Evolutionary conservation across 2,888 invertebrate species (phyloP), one percentile per base, ranked within the genome.

Genomic region (Agriotes lineatus): DNA sequence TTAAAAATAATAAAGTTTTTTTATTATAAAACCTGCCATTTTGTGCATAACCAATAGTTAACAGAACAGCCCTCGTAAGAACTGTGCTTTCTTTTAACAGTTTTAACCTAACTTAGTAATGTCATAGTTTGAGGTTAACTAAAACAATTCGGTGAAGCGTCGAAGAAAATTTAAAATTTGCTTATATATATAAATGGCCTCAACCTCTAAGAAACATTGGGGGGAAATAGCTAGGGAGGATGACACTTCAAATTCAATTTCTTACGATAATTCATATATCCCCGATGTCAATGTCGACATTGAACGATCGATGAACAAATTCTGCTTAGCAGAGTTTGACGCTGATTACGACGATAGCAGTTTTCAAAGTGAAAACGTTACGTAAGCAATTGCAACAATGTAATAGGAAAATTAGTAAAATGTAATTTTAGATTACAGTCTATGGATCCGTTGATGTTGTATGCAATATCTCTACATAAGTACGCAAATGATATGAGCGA

Each of bases 391-490:
- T n/a, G n/a, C n/a, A n/a, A n/a, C n/a, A n/a, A n/a, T n/a, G n/a
- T n/a, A n/a, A n/a, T n/a, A n/a, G n/a, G n/a, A n/a, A n/a, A n/a
- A n/a, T n/a, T n/a, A n/a, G n/a, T n/a, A n/a, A n/a, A n/a, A n/a
- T n/a, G n/a, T n/a, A n/a, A n/a, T 25, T 5, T 25, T 25, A 83
- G 83, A 10, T 75, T 83, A 42, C 77, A 80, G 25, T 74, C 80
- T n/a, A 76, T 79, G 75, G 80, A 83, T 72, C 82, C 83, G 0
- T 60, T 81, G 14, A 77, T 83, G 64, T 60, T 81, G 14, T 78
- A 83, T 71, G 78, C 81, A 1, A 83, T 84, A 44, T 72, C 80
- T 7, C 70, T 83, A 20, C 84, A 84, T 66, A 83, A 83, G 73
- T 79, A 83, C 72, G 73, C 76, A 22, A 81, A 78, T 66, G 76